Base-by-base conservation (phyloP, 1,140 invertebrate species). In the Macrosteles quadrilineatus region DNA sequence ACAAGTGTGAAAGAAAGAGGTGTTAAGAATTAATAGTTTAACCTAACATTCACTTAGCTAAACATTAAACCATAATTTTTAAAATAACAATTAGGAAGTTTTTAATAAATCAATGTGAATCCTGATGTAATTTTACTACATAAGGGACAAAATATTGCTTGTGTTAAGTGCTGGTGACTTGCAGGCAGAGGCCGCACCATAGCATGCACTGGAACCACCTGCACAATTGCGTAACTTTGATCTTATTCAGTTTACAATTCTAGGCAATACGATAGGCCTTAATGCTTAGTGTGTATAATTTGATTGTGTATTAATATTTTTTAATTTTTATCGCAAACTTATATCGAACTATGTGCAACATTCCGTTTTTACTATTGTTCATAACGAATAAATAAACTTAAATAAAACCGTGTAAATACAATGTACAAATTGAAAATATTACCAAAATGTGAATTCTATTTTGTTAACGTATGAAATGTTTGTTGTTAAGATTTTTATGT, bases 401-500 rank as follows among this genome's bases (percentile, higher is more conserved):
- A 59, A 59, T 30, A 12, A 59, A 59, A 59, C 55, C 25, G 6
- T 59, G 55, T 59, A 59, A 59, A 59, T 59, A 59, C 17, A 11
- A 59, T 59, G 55, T 59, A 59, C 55, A 59, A 59, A 59, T 27
- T 59, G 55, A 25, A 50, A 50, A 50, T 50, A 50, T 50, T 50
- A 50, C 47, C 14, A 50, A 30, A 59, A 59, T 59, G 27, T 25
- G 55, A 27, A 59, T 59, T 59, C 21, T 59, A 59, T 59, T 59
- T 59, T 59, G 55, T 59, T 59, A 59, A 59, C 47, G 23, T 25
- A 59, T 27, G 27, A 59, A 25, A 59, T 59, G 55, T 59, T 59
- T 59, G 55, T 59, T 59, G 55, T 59, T 59, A 59, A 59, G 55
- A 59, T 59, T 25, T 59, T 59, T 59, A 59, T 29, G 55, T 59